A percentile compares a stretch with the other conserved stretches of the same genome.
Evolutionary conservation across 2,888 invertebrate species (phyloP).

Genomic region (Drosophila paramelanica): DNA sequence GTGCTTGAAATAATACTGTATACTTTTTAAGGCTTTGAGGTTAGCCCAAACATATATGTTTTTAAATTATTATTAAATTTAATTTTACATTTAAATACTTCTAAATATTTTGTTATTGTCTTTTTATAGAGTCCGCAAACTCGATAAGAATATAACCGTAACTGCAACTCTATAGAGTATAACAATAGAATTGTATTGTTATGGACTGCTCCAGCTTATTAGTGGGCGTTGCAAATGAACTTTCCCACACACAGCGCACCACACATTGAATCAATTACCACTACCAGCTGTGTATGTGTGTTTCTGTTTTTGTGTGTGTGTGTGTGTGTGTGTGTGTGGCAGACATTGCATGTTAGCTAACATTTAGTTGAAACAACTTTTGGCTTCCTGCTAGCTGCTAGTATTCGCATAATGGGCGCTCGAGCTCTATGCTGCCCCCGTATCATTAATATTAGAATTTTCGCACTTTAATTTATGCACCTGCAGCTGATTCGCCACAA

Average conservation of each 20-base stretch:
- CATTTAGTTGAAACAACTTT: conserved; percentile 72
- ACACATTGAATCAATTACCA: conserved; percentile 73
- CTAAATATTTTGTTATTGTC: too few relatives aligned
- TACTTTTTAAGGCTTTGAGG: too few relatives aligned
- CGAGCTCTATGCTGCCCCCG: conserved; percentile 42
- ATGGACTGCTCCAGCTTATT: conserved; percentile 41
- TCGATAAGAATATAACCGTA: rapidly evolving
- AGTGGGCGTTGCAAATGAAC: conserved; percentile 80
- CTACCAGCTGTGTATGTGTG: conserved; percentile 3
- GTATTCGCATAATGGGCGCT: conserved; percentile 61
- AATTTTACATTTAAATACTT: too few relatives aligned
- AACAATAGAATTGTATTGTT: conserved; percentile 71
- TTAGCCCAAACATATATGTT: too few relatives aligned
- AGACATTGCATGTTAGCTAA: conserved; percentile 74
- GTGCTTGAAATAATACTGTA: too few relatives aligned
- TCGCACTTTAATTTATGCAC: conserved; percentile 79
- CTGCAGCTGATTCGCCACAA: conserved; percentile 73
- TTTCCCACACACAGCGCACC: conserved; percentile 69
- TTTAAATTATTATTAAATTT: too few relatives aligned
- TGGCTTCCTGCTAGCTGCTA: conserved; percentile 63
- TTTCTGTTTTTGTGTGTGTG: conserved; percentile 18
- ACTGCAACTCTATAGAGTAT: conserved; percentile 25
- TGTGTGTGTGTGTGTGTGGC: conserved; percentile 22
- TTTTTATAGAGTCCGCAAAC: background rate
- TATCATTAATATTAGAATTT: conserved; percentile 75